phyloP scores from a whole-genome alignment of 2,888 invertebrate genomes.

The Lacanobia wlatinum region DNA sequence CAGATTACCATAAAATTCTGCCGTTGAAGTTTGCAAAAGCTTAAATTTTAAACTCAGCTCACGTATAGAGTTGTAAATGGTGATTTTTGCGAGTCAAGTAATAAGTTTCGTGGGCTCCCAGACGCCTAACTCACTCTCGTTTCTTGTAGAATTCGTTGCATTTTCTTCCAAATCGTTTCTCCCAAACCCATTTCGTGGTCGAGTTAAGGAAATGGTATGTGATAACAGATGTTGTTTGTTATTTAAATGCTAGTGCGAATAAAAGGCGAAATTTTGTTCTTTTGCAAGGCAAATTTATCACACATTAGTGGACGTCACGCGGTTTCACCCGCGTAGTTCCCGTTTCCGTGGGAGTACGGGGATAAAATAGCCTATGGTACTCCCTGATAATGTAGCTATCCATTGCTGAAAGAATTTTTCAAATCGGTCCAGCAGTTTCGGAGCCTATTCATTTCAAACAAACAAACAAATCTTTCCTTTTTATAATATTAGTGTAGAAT shows the following conservation, averaged over 20 bases:
- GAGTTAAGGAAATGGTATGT: constrained; percentile 5
- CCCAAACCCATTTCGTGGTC: constrained; percentile 8
- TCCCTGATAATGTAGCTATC: no score
- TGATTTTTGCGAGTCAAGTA: constrained; percentile 37
- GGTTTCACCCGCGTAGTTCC: no score
- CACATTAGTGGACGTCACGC: no score
- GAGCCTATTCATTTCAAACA: no score
- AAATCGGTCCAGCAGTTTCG: no score
- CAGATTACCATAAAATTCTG: constrained; percentile 16
- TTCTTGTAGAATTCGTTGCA: constrained; percentile 22
- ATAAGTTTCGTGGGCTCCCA: constrained; percentile 31
- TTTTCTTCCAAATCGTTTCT: constrained; percentile 7
- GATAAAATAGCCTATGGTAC: no score
- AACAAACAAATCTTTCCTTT: no score
- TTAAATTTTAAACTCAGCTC: constrained; percentile 33
- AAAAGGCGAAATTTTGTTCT: background rate
- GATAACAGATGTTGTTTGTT: background rate
- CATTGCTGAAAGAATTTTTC: no score
- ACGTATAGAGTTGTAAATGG: constrained; percentile 46
- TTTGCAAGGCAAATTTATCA: background rate
- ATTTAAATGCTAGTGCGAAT: background rate
- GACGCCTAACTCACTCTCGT: constrained; percentile 11
- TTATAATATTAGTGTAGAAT: no score
- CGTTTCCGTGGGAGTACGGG: no score
- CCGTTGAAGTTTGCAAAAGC: constrained; percentile 11